Conservation (phyloP, 1,140 invertebrate species). For the Palaemon carinicauda region DNA sequence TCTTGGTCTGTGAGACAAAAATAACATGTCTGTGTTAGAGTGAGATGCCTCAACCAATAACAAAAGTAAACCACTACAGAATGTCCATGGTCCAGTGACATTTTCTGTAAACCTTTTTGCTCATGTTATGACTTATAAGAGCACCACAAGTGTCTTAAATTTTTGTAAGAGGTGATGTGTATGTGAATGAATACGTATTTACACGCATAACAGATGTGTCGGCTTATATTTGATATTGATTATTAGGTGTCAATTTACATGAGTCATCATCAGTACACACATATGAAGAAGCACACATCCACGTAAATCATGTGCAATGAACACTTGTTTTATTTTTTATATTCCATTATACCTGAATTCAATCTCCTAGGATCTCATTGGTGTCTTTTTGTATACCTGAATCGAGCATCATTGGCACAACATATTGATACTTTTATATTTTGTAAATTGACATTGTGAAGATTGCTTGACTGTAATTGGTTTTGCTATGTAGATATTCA, state of each 20-base stretch:
- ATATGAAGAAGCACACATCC: too few relatives aligned
- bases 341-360: too few relatives aligned
- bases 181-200: neutral
- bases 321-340: too few relatives aligned
- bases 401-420: too few relatives aligned
- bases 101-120: slow-evolving; percentile 14
- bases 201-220: neutral
- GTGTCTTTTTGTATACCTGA: too few relatives aligned
- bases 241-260: neutral
- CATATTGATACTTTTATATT: too few relatives aligned
- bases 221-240: neutral
- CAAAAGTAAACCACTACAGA: neutral
- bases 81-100: neutral
- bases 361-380: too few relatives aligned
- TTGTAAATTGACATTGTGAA: too few relatives aligned
- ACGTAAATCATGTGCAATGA: too few relatives aligned
- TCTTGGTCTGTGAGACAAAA: neutral
- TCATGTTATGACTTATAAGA: neutral
- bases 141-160: slow-evolving; percentile 11
- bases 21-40: neutral
- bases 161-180: neutral
- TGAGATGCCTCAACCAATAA: neutral
- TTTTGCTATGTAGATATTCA: too few relatives aligned
- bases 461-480: too few relatives aligned
- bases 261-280: too few relatives aligned